Conservation (phyloP, 2,888 invertebrate species). For the Coleophora deauratella region DNA sequence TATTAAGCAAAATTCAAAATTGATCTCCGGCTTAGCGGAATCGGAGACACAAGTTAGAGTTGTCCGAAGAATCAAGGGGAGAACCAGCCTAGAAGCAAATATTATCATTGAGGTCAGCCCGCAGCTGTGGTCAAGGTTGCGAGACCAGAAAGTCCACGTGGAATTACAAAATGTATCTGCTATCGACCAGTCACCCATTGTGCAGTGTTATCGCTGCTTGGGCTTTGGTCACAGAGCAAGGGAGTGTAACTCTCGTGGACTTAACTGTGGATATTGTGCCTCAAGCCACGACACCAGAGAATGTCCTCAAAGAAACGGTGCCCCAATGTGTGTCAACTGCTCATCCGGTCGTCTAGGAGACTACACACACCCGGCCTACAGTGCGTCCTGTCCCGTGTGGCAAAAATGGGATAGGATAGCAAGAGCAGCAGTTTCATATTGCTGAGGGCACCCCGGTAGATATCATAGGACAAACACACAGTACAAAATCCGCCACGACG, state of each 20-base stretch:
- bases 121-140: background rate
- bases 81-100: background rate
- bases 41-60: background rate
- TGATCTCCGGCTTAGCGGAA: background rate
- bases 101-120: background rate
- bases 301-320: background rate
- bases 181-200: background rate
- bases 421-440: conserved; percentile 3
- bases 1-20: background rate
- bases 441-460: too few species aligned
- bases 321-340: background rate
- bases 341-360: background rate
- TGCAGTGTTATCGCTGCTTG: background rate
- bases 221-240: background rate
- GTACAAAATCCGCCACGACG: too few species aligned
- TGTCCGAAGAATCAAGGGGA: background rate
- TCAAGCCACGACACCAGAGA: background rate
- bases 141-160: background rate
- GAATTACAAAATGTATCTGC: background rate
- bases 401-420: conserved; percentile 11
- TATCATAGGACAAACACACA: too few species aligned
- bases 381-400: background rate
- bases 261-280: background rate
- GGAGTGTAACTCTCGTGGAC: background rate
- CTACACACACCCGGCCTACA: background rate